These are phyloP conservation scores for Enoplosus armatus DNA, from an alignment of 2,797 vertebrate species.

Conservation along the genomic window DNA sequence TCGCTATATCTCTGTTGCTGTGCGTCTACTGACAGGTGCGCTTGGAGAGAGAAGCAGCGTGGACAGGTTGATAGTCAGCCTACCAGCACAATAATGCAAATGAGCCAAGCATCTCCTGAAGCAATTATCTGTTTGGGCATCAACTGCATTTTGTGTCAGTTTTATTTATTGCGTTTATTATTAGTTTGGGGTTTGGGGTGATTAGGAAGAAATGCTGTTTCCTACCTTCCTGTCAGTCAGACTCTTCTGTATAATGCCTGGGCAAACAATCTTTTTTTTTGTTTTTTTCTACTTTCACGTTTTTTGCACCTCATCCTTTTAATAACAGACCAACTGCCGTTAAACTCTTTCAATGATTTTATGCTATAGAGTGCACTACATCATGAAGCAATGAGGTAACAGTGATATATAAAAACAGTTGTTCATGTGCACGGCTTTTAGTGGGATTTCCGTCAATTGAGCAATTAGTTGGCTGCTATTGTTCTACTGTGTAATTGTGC, in stretches of 20 bases:
- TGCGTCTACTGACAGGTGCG: constrained; percentile 12
- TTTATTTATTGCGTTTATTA: background rate
- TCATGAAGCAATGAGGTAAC: background rate
- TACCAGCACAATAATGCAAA: constrained; percentile 18
- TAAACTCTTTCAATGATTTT: background rate
- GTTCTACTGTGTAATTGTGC: background rate
- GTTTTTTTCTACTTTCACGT: background rate
- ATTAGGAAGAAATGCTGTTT: background rate
- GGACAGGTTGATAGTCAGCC: constrained; percentile 21
- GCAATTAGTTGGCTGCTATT: background rate
- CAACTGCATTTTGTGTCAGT: background rate
- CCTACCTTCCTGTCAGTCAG: background rate
- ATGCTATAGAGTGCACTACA: background rate
- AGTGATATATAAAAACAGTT: too few relatives aligned
- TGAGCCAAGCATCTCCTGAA: constrained; percentile 7
- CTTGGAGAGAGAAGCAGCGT: background rate
- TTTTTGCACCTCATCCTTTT: background rate
- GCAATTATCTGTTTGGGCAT: constrained; percentile 14
- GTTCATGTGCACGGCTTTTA: background rate
- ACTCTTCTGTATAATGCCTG: background rate
- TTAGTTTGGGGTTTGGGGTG: background rate
- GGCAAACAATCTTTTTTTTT: background rate
- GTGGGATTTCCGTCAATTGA: background rate
- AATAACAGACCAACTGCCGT: background rate
- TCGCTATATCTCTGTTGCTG: background rate